Evolutionary conservation across 2,113 vertebrate species (phyloP).

Genomic region (Lathamus discolor): DNA sequence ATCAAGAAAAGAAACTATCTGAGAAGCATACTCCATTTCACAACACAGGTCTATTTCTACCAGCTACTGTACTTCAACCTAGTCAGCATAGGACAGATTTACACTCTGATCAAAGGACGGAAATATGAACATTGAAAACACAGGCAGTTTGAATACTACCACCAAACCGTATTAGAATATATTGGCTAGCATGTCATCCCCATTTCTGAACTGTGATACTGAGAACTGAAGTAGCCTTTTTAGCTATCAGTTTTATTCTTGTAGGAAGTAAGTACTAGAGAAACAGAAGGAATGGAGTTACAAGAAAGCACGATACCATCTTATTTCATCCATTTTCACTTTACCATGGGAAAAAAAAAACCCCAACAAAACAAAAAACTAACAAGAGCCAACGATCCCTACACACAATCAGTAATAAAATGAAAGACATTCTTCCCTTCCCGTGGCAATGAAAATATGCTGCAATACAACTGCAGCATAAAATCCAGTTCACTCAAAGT

Average conservation of each 20-base stretch:
- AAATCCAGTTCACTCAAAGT: background rate
- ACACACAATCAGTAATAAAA: background rate
- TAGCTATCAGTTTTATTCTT: background rate
- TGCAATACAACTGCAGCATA: background rate
- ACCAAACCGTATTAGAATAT: background rate
- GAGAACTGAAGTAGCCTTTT: background rate
- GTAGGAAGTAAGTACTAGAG: background rate
- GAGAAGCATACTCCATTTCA: constrained; percentile 19
- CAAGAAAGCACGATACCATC: constrained; percentile 1
- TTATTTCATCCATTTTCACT: constrained; percentile 3
- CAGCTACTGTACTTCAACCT: background rate
- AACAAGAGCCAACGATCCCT: background rate
- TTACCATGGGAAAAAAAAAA: background rate
- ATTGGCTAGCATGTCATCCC: background rate
- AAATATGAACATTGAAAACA: background rate
- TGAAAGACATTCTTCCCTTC: background rate
- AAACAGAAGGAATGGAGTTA: background rate
- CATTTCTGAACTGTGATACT: background rate
- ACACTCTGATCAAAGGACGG: background rate
- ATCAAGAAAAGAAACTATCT: constrained; percentile 71
- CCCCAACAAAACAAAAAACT: background rate
- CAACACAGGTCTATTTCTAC: background rate
- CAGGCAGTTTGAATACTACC: background rate
- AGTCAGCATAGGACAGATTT: background rate
- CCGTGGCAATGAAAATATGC: background rate